Conservation (phyloP, 2,888 invertebrate genomes). For the Trichogramma dendrolimi region DNA sequence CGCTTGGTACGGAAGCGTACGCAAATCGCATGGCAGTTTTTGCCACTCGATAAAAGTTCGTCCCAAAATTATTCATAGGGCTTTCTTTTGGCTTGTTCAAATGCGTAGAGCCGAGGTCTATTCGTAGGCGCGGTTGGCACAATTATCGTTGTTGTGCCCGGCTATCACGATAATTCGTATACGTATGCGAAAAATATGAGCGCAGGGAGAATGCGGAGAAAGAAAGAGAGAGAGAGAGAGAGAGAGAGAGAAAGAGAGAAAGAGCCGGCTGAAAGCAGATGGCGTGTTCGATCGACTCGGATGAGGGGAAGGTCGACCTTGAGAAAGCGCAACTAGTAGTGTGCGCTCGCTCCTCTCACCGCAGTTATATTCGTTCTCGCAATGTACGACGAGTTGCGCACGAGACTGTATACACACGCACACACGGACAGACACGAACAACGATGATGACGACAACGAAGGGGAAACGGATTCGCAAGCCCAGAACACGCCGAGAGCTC, state of each 20-base stretch:
- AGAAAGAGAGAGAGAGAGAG: constrained; percentile 2
- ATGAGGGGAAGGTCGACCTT: constrained; percentile 32
- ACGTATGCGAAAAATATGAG: too few relatives aligned
- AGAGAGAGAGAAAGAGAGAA: not conserved
- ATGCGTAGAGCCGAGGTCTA: too few relatives aligned
- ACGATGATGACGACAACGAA: not conserved
- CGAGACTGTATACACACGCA: not conserved
- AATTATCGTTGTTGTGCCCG: too few relatives aligned
- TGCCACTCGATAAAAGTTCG: too few relatives aligned
- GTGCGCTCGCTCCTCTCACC: constrained; percentile 26
- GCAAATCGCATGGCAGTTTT: too few relatives aligned
- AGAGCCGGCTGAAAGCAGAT: constrained; percentile 10
- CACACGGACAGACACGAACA: too few relatives aligned
- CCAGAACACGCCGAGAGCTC: not conserved
- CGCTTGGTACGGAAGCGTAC: too few relatives aligned
- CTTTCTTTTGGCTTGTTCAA: too few relatives aligned
- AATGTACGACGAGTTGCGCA: constrained; percentile 1
- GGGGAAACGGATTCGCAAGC: not conserved
- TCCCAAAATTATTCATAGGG: too few relatives aligned
- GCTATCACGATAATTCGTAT: too few relatives aligned
- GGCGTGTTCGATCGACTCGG: not conserved
- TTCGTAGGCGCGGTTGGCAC: too few relatives aligned
- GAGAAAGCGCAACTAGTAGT: constrained; percentile 39
- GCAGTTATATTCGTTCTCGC: not conserved
- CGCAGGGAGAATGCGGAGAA: too few relatives aligned